Evolutionary conservation across 2,797 vertebrate genomes (phyloP).

Genomic region (Lemur catta): DNA sequence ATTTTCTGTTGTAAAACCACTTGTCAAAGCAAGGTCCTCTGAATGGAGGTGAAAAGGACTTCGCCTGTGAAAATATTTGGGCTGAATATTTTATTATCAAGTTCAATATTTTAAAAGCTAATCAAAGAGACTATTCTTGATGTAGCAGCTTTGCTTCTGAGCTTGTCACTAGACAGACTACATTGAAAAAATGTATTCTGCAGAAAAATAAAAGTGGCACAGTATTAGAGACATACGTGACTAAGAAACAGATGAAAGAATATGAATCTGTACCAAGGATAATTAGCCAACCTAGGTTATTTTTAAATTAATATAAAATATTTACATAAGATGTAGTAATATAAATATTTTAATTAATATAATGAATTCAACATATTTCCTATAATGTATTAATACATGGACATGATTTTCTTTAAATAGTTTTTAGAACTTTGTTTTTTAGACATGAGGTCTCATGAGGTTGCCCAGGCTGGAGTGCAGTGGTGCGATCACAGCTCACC

Average conservation of each 20-base stretch:
- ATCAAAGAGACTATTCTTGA: neutral
- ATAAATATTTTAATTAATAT: neutral
- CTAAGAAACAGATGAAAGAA: neutral
- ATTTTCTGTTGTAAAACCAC: neutral
- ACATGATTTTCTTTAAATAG: neutral
- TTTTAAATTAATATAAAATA: neutral
- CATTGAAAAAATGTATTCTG: neutral
- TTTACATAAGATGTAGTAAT: neutral
- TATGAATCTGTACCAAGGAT: too few species aligned
- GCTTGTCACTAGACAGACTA: neutral
- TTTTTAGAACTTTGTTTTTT: neutral
- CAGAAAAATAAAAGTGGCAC: neutral
- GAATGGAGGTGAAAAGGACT: neutral
- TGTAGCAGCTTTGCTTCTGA: neutral
- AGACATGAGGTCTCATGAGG: neutral
- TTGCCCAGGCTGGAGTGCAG: neutral
- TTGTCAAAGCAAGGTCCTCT: neutral
- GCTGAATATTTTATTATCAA: neutral
- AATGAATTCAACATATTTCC: neutral
- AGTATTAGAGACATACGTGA: fast-evolving
- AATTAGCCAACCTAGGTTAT: neutral
- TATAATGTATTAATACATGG: neutral
- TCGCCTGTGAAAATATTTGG: neutral
- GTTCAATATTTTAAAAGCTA: neutral
- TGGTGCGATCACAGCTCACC: neutral